These are phyloP conservation scores for Glaucidium brasilianum DNA, from an alignment of 2,113 vertebrate genomes.

Conservation along the genomic window DNA sequence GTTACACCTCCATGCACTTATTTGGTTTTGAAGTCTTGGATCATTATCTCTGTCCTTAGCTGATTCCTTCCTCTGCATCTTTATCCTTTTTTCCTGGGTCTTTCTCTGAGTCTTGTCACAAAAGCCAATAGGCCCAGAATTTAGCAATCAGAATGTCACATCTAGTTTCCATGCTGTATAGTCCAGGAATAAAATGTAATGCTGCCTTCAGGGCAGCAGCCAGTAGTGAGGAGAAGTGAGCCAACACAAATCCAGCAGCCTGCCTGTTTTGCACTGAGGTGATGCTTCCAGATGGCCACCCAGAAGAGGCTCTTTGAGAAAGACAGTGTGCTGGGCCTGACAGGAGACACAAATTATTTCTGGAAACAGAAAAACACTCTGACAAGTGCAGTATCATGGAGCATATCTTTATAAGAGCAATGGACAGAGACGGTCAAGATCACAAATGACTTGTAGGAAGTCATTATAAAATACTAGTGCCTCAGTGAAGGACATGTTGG, in stretches of 20 bases:
- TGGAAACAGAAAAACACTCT: not conserved
- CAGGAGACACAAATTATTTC: conserved; percentile 10
- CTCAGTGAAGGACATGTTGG: not conserved
- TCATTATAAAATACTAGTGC: not conserved
- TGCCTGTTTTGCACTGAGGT: not conserved
- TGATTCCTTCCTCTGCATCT: not conserved
- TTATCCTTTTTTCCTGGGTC: not conserved
- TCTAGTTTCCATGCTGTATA: not conserved
- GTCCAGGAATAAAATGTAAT: not conserved
- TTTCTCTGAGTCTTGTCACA: not conserved
- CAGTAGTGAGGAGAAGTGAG: not conserved
- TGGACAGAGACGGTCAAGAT: not conserved
- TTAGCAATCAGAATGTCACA: not conserved
- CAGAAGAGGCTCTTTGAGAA: not conserved
- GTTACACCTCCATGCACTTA: not conserved
- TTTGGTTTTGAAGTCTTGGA: not conserved
- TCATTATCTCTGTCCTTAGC: not conserved
- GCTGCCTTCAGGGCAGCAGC: not conserved
- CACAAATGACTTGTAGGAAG: not conserved
- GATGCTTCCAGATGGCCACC: not conserved
- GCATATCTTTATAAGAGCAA: not conserved
- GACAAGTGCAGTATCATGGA: not conserved
- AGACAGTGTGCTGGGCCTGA: not conserved
- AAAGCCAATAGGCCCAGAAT: not conserved
- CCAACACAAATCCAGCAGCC: not conserved